phyloP scores from a whole-genome alignment of 2,113 vertebrate species.

The Oncorhynchus nerka region DNA sequence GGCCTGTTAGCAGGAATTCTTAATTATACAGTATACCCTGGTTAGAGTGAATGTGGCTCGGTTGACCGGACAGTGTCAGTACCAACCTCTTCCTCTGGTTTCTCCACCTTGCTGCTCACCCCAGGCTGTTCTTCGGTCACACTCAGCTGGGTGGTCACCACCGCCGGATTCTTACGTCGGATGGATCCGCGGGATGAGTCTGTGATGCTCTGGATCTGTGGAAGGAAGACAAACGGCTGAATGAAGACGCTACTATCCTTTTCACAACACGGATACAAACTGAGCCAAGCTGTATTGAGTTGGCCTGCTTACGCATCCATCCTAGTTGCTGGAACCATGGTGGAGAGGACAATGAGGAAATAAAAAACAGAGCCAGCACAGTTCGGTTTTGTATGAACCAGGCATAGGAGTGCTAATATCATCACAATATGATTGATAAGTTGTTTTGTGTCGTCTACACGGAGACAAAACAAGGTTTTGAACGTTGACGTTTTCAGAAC shows the following conservation, averaged over 20 bases:
- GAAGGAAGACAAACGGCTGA: background rate
- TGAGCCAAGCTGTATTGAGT: background rate
- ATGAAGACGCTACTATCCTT: background rate
- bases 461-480: too few species aligned
- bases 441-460: too few species aligned
- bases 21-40: too few species aligned
- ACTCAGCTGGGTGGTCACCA: slow-evolving; percentile 84
- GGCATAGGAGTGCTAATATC: too few species aligned
- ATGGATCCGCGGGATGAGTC: slow-evolving; percentile 95
- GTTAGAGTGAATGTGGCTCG: too few species aligned
- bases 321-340: too few species aligned
- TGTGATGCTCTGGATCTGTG: slow-evolving; percentile 95
- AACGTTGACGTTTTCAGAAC: too few species aligned
- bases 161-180: slow-evolving; percentile 89
- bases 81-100: slow-evolving; percentile 93
- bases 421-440: too few species aligned
- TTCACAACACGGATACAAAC: background rate
- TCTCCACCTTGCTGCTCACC: slow-evolving; percentile 83
- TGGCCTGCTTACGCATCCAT: too few species aligned
- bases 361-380: too few species aligned
- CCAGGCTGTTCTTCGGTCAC: slow-evolving; percentile 85
- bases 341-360: background rate
- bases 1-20: too few species aligned
- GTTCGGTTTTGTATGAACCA: too few species aligned
- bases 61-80: background rate